Percentiles rank a stretch among this genome's conserved stretches.
Evolutionary conservation across 2,797 vertebrate species (phyloP).

Genomic region (Etheostoma perlongum): DNA sequence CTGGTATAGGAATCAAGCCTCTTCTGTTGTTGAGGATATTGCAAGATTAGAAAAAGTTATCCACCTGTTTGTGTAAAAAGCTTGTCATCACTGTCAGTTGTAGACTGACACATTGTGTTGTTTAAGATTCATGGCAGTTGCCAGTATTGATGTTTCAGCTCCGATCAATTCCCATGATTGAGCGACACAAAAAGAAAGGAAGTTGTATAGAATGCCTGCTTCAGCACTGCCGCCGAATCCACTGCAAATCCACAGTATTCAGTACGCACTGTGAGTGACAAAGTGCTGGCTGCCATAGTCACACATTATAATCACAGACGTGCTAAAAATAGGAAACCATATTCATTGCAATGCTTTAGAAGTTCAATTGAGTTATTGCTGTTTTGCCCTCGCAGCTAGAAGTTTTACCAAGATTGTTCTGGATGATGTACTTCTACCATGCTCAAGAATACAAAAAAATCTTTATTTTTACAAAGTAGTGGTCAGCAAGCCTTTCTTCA

Average conservation of each 20-base stretch:
- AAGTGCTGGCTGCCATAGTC: constrained; percentile 72
- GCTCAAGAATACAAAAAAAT: constrained; percentile 59
- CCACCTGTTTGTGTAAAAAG: constrained; percentile 27
- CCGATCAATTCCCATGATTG: constrained; percentile 38
- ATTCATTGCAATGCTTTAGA: constrained; percentile 66
- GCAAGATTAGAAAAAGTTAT: constrained; percentile 34
- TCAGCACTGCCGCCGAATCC: constrained; percentile 51
- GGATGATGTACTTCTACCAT: constrained; percentile 17
- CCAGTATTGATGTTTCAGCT: constrained; percentile 52
- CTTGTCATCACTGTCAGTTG: constrained; percentile 32
- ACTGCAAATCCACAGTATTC: constrained; percentile 51
- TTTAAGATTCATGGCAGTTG: constrained; percentile 45
- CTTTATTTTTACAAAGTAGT: constrained; percentile 62
- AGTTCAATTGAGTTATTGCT: constrained; percentile 57
- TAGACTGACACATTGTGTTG: constrained; percentile 33
- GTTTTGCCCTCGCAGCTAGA: constrained; percentile 25
- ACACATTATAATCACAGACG: constrained; percentile 80
- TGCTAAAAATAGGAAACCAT: constrained; percentile 75
- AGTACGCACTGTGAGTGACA: constrained; percentile 68
- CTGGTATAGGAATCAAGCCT: constrained; percentile 16
- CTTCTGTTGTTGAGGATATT: constrained; percentile 8
- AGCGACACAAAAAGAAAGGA: constrained; percentile 42
- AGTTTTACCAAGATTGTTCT: constrained; percentile 44
- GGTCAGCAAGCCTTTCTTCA: constrained; percentile 52
- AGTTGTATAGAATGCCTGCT: constrained; percentile 54